These are phyloP conservation scores for Callopanchax toddi DNA, from an alignment of 2,113 vertebrate species.

Conservation along the genomic window DNA sequence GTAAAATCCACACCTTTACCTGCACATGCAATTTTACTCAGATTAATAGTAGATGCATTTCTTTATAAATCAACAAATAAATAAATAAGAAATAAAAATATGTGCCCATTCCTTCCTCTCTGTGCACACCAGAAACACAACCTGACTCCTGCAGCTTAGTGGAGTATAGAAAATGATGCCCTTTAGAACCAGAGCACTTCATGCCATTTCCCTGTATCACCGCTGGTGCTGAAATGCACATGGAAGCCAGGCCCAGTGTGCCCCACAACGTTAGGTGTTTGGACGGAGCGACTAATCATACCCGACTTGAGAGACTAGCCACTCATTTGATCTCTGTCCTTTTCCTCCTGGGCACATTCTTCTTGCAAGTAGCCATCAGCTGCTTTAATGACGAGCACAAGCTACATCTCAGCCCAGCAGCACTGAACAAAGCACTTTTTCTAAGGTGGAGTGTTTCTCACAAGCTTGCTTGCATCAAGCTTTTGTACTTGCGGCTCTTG, in stretches of 20 bases:
- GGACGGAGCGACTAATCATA: constrained; percentile 56
- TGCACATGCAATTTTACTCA: background rate
- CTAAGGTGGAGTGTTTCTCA: constrained; percentile 24
- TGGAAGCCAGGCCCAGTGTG: constrained; percentile 9
- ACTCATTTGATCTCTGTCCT: constrained; percentile 63
- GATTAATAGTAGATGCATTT: background rate
- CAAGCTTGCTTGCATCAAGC: constrained; percentile 5
- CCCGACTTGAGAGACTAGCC: constrained; percentile 49
- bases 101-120: background rate
- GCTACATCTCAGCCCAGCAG: constrained; percentile 41
- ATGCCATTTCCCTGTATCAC: constrained; percentile 59
- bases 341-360: constrained; percentile 48
- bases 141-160: constrained; percentile 9
- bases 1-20: background rate
- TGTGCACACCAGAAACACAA: constrained; percentile 3
- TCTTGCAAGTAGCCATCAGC: constrained; percentile 48
- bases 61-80: too few species aligned
- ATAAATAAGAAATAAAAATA: too few species aligned
- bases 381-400: constrained; percentile 54
- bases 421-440: constrained; percentile 34
- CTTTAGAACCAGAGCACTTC: constrained; percentile 20
- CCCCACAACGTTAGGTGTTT: constrained; percentile 34
- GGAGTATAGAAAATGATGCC: constrained; percentile 31
- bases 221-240: constrained; percentile 37
- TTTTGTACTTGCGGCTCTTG: constrained; percentile 20